Percentiles rank a stretch among this genome's conserved stretches.
phyloP scores from a whole-genome alignment of 37 sponge, comb jelly and placozoan genomes.

The Oopsacas minuta region DNA sequence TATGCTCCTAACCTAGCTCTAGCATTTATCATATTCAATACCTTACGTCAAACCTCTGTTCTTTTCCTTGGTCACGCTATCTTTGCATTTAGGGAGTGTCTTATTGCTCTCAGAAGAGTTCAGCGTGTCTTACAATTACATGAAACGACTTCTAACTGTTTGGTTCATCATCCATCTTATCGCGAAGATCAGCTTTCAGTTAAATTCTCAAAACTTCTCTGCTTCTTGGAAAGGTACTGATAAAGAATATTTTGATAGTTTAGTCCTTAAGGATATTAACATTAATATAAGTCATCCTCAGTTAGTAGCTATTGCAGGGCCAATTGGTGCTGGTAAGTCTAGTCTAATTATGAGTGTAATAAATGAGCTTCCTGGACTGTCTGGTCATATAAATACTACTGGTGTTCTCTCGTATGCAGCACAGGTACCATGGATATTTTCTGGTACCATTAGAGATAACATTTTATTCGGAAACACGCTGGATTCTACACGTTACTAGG shows the following conservation, averaged over 20 bases:
- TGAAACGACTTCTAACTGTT: background rate
- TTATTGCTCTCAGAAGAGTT: background rate
- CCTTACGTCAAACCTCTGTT: background rate
- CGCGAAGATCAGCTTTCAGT: background rate
- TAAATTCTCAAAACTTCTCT: background rate
- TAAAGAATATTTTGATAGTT: background rate
- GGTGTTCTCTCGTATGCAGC: background rate
- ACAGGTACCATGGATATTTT: conserved; percentile 10
- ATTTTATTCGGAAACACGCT: conserved; percentile 18
- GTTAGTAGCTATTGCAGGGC: background rate
- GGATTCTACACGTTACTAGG: background rate
- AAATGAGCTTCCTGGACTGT: conserved; percentile 8
- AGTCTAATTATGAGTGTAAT: background rate
- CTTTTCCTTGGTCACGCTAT: background rate
- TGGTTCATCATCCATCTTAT: background rate
- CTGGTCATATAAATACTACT: background rate
- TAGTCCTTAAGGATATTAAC: background rate
- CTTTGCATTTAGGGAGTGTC: background rate
- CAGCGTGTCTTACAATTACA: background rate
- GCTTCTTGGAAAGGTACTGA: conserved; percentile 5
- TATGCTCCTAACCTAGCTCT: background rate
- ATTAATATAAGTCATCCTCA: background rate
- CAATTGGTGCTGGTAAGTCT: background rate
- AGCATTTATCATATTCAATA: background rate
- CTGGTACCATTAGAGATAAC: conserved; percentile 18